phyloP scores from a whole-genome alignment of 2,888 invertebrate genomes.

The Homarus gammarus region DNA sequence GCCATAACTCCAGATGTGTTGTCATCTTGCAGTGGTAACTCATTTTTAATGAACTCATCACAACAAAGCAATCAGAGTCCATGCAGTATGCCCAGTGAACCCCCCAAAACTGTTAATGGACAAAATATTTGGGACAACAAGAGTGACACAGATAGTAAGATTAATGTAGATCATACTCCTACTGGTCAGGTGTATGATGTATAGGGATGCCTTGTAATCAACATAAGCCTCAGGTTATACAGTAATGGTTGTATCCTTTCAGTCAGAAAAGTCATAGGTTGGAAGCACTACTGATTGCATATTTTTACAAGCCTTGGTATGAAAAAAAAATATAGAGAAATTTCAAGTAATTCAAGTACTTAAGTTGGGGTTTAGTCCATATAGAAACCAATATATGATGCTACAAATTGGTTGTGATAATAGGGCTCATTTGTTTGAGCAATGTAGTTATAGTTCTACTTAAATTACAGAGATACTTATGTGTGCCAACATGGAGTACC shows the following conservation, averaged over 20 bases:
- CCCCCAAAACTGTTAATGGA: neutral
- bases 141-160: conserved; percentile 6
- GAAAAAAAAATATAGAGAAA: neutral
- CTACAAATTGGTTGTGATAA: neutral
- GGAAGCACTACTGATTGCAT: neutral
- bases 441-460: neutral
- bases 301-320: neutral
- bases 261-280: neutral
- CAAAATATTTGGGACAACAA: neutral
- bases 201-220: conserved; percentile 15
- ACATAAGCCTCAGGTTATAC: neutral
- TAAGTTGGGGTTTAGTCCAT: neutral
- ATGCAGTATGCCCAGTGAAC: neutral
- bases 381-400: neutral
- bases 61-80: neutral
- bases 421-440: neutral
- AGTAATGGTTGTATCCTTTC: neutral
- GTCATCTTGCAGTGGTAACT: conserved; percentile 41
- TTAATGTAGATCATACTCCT: neutral
- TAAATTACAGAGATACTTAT: neutral
- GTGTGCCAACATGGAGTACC: conserved; percentile 11
- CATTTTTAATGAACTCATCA: neutral
- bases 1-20: conserved; percentile 50
- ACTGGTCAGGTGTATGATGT: conserved; percentile 62
- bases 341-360: too few relatives aligned